Base-by-base conservation (phyloP, 2,797 vertebrate species). In the Coregonus sp. region DNA sequence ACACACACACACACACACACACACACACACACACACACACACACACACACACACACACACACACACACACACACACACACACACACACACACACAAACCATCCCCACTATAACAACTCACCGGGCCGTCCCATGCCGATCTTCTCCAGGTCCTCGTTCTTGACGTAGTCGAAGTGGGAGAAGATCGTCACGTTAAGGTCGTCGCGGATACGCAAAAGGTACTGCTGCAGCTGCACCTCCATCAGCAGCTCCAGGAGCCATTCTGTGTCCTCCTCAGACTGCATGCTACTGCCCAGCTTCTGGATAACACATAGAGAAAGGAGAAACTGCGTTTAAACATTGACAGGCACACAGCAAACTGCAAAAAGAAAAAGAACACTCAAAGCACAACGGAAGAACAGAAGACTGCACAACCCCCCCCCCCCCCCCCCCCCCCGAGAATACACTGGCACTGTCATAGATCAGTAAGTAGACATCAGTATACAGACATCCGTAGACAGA, bases 131-230 rank as follows among this genome's bases (percentile, higher is more conserved):
- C 97, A 99, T 98, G 87, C 98, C 98, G 0, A 99, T 98, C 92
- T 99, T 99, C 91, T 99, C 98, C 93, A 99, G 93, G 89, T 99
- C 98, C 79, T 99, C 98, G 52, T 96, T 99, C 93, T 99, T 99
- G 85, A 99, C 98, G 11, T 99, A 99, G 89, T 99, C 97, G 0
- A 99, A 99, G 92, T 99, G 98, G 14, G 97, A 98, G 78, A 99
- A 94, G 35, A 97, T 95, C 0, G 98, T 99, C 79, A 99, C 94
- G 0, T 99, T 99, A 88, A 99, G 97, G 69, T 99, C 96, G 0
- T 99, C 98, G 0, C 98, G 95, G 88, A 99, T 95, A 51, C 97
- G 93, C 81, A 98, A 88, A 87, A 98, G 97, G 81, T 98, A 99
- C 88, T 99, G 98, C 84, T 99, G 97, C 76, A 99, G 91, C 94